Base-by-base conservation (phyloP, 1,140 invertebrate species). In the Penaeus indicus region DNA sequence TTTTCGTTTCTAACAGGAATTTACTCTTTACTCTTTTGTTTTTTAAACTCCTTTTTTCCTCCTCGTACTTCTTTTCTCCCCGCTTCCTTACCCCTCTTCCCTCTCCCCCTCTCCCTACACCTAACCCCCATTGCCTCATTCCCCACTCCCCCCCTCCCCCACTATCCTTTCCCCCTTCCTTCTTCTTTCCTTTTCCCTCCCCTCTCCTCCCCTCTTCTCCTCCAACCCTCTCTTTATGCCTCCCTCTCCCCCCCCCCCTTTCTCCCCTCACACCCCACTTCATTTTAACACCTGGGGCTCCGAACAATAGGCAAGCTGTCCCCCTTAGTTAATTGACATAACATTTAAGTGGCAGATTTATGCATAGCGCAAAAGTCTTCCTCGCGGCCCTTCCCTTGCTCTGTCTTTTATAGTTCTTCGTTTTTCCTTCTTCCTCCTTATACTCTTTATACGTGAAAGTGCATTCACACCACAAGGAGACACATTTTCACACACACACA, bases 21-120 rank as follows among this genome's bases (percentile, higher is more conserved):
- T 42, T 42, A 42, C 38, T 42, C 38, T 42, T 42, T 38, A 38
- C 38, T 38, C 1, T 38, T 38, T 38, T 5, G n/a, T n/a, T 32
- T 32, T 32, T 2, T 32, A 32, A 32, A 32, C 32, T 32, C 38
- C 0, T 42, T 8, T 42, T 42, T 42, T 42, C 7, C 64, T 84
- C 83, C 42, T 27, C 75, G 64, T 67, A 63, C 75, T 42, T 72
- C 83, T 84, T 64, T 84, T 42, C 42, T 61, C 64, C 62, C 42
- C 82, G 64, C 16, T 67, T 64, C 69, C 82, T 67, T 64, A 42
- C 62, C 42, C 63, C 69, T 32, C 32, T 61, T 67, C 82, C 42
- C 62, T 67, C 18, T 67, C 82, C 67, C 82, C 21, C 27, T 62
- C 60, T 32, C 38, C 19, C 1, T 25, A 11, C 16, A 11, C 69